Conservation (phyloP, 2,888 invertebrate genomes). For the Biston stratarius region DNA sequence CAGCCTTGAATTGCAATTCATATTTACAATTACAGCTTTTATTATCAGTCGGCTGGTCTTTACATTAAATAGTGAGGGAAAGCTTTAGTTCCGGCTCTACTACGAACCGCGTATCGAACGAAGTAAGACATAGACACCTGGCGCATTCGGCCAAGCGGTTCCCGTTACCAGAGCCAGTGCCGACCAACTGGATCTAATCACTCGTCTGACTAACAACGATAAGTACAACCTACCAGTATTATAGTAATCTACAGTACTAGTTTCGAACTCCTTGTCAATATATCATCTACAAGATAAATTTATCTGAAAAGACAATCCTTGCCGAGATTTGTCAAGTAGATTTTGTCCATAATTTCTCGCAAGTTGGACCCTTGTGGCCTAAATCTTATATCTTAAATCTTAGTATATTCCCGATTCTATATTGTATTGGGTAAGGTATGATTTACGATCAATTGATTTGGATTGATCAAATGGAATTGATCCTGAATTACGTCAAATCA, state of each 20-base stretch:
- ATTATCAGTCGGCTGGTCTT: not conserved
- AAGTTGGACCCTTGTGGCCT: too few relatives aligned
- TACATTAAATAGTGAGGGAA: conserved; percentile 2
- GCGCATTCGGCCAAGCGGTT: conserved; percentile 54
- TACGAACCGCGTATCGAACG: conserved; percentile 40
- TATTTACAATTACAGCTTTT: not conserved
- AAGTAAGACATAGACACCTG: conserved; percentile 57
- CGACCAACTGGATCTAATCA: conserved; percentile 62
- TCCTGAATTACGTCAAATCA: too few relatives aligned
- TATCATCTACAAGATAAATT: not conserved
- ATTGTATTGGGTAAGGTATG: too few relatives aligned
- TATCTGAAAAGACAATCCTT: too few relatives aligned
- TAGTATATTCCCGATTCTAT: too few relatives aligned
- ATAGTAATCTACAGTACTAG: not conserved
- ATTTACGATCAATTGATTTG: too few relatives aligned
- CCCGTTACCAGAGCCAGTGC: conserved; percentile 71
- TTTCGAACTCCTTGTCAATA: not conserved
- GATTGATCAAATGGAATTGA: too few relatives aligned
- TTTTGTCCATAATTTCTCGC: too few relatives aligned
- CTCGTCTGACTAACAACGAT: not conserved
- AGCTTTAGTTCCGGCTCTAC: conserved; percentile 48
- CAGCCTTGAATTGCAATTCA: not conserved
- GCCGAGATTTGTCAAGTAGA: too few relatives aligned
- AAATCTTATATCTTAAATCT: too few relatives aligned
- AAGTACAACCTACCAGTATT: conserved; percentile 42